phyloP scores from a whole-genome alignment of 2,113 vertebrate genomes.

The Ovibos moschatus region DNA sequence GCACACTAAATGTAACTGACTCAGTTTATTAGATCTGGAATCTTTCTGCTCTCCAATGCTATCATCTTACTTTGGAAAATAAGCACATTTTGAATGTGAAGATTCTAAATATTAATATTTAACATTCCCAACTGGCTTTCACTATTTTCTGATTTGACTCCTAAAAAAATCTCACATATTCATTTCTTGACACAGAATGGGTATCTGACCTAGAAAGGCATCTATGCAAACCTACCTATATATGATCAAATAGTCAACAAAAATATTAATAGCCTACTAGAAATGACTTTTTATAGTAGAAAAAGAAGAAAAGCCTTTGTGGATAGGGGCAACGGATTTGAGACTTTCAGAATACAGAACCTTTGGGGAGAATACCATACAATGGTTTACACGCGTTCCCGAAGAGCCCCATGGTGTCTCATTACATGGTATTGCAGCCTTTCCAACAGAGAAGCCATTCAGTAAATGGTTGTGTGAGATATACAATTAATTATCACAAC shows the following conservation, averaged over 20 bases:
- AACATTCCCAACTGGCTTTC: neutral
- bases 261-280: neutral
- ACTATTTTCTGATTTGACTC: conserved; percentile 3
- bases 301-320: neutral
- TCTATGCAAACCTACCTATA: conserved; percentile 6
- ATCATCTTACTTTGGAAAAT: conserved; percentile 4
- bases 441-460: neutral
- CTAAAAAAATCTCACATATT: conserved; percentile 38
- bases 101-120: conserved; percentile 1
- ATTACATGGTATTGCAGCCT: neutral
- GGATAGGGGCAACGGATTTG: neutral
- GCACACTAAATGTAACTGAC: neutral
- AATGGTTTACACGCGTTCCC: neutral
- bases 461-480: neutral
- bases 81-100: neutral
- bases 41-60: neutral
- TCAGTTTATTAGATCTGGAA: conserved; percentile 6
- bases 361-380: neutral
- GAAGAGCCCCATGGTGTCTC: neutral
- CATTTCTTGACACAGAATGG: neutral
- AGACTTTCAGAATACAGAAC: conserved; percentile 29
- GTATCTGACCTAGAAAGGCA: neutral
- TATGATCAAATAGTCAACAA: neutral
- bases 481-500: neutral
- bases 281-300: neutral